Conservation (phyloP, 2,113 vertebrate genomes). For the Chloropsis cyanopogon region DNA sequence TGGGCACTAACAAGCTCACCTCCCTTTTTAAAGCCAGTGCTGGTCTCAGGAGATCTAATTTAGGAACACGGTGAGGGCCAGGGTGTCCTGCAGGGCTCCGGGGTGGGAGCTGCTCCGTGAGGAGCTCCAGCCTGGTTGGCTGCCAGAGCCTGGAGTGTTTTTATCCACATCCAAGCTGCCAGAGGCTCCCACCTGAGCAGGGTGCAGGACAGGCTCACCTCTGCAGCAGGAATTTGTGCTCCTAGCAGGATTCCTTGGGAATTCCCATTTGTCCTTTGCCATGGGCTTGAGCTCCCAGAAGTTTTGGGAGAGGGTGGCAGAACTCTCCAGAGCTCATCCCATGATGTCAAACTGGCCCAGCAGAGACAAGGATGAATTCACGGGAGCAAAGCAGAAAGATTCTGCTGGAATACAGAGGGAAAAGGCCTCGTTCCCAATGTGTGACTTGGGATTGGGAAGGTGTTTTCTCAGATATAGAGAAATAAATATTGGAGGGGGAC, state of each 20-base stretch:
- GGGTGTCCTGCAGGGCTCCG: neutral
- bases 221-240: neutral
- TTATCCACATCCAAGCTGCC: neutral
- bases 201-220: neutral
- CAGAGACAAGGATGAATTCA: neutral
- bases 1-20: slow-evolving; percentile 23
- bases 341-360: neutral
- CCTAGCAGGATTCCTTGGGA: neutral
- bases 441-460: neutral
- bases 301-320: neutral
- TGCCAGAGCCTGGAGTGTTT: neutral
- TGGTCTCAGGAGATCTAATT: slow-evolving; percentile 19
- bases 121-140: neutral
- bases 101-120: neutral
- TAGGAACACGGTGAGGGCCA: neutral
- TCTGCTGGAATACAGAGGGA: neutral
- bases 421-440: neutral
- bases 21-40: neutral
- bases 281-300: neutral
- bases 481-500: neutral
- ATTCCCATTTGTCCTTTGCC: neutral
- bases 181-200: neutral
- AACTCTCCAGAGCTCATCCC: neutral
- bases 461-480: rapidly evolving
- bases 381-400: neutral